Percentiles rank a stretch among this genome's conserved stretches.
Evolutionary conservation across 1,140 invertebrate species (phyloP).

Genomic region (Ceratosolen solmsi): DNA sequence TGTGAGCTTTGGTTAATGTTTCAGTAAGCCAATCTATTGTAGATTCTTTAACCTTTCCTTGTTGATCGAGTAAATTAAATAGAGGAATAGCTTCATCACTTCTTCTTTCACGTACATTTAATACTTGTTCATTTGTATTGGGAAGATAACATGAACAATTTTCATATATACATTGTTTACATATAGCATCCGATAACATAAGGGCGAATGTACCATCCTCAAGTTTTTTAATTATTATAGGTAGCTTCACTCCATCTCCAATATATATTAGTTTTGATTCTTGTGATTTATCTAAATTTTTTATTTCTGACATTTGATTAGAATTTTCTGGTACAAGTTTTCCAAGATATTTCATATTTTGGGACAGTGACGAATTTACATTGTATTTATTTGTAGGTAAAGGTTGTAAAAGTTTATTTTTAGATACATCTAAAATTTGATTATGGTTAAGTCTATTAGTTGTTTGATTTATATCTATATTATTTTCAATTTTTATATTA

Average conservation of each 20-base stretch:
- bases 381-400: not conserved
- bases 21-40: not conserved
- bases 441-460: not conserved
- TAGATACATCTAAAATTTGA: not conserved
- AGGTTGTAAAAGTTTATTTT: not conserved
- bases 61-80: not conserved
- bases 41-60: not conserved
- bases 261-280: conserved; percentile 62
- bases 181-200: conserved; percentile 61
- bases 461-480: not conserved
- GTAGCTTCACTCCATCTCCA: conserved; percentile 63
- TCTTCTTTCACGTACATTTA: conserved; percentile 44
- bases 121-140: conserved; percentile 40
- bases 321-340: conserved; percentile 48
- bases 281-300: conserved; percentile 50
- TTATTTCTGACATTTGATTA: conserved; percentile 37
- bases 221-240: conserved; percentile 61
- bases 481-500: not conserved
- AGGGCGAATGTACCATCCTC: conserved; percentile 63
- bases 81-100: conserved; percentile 1
- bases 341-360: conserved; percentile 36
- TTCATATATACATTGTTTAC: conserved; percentile 51
- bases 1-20: not conserved
- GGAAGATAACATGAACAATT: conserved; percentile 63
- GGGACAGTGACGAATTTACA: not conserved